A percentile compares a stretch with the other conserved stretches of the same genome.
Evolutionary conservation across 2,888 invertebrate species (phyloP).

Genomic region (Coelinius sp.): DNA sequence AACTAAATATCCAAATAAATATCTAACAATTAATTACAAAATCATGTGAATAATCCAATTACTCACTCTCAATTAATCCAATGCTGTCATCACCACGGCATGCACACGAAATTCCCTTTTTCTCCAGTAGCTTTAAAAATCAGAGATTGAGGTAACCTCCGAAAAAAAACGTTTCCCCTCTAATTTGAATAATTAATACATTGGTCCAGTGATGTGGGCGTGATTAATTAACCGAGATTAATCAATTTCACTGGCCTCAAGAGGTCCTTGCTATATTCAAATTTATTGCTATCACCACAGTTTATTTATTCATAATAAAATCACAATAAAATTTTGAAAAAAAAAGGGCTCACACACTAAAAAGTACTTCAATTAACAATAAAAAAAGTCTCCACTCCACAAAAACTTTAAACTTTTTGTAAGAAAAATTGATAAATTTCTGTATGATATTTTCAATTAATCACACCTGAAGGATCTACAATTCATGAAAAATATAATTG

Average conservation of each 20-base stretch:
- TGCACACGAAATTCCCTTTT: not conserved
- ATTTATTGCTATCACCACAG: not conserved
- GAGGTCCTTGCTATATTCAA: not conserved
- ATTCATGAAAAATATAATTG: constrained; percentile 13
- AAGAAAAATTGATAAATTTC: not conserved
- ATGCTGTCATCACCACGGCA: constrained; percentile 1
- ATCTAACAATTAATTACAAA: not conserved
- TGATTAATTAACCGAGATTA: constrained; percentile 18
- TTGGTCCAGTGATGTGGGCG: constrained; percentile 13
- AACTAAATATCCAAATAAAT: too few relatives aligned
- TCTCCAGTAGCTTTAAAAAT: not conserved
- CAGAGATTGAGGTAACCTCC: not conserved
- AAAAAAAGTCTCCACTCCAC: not conserved
- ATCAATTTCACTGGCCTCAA: constrained; percentile 3
- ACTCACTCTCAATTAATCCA: constrained; percentile 24
- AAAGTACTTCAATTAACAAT: not conserved
- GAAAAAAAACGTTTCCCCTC: not conserved
- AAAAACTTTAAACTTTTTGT: not conserved
- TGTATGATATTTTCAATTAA: not conserved
- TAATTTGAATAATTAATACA: constrained; percentile 20
- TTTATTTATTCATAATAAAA: not conserved
- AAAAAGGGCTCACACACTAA: not conserved
- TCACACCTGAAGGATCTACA: not conserved
- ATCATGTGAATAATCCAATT: not conserved
- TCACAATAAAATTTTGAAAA: not conserved